These are phyloP conservation scores for Actias luna DNA, from an alignment of 2,888 invertebrate genomes.

Conservation along the genomic window DNA sequence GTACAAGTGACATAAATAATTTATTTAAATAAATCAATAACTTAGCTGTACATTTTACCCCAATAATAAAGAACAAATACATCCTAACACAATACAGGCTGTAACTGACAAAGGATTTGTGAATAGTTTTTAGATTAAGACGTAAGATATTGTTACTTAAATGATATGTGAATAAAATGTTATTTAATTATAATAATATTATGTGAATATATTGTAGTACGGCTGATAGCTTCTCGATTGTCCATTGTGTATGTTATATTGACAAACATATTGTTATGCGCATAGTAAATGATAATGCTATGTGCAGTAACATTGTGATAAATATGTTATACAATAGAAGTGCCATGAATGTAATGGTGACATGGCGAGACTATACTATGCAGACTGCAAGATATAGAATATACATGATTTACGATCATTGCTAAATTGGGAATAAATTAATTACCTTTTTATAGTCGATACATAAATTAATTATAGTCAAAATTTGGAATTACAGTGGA, in stretches of 20 bases:
- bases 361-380: conserved; percentile 13
- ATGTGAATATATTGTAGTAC: conserved; percentile 54
- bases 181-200: conserved; percentile 67
- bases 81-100: conserved; percentile 68
- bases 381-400: conserved; percentile 13
- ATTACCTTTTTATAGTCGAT: too few relatives aligned
- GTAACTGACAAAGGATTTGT: conserved; percentile 80
- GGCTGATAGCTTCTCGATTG: conserved; percentile 40
- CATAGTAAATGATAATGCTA: conserved; percentile 9
- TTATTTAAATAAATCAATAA: conserved; percentile 7
- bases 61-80: conserved; percentile 6
- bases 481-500: too few relatives aligned
- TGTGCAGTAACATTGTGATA: conserved; percentile 27
- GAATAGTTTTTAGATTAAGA: conserved; percentile 56
- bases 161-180: conserved; percentile 66
- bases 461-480: too few relatives aligned
- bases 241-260: conserved; percentile 11
- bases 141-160: conserved; percentile 75
- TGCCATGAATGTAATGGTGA: conserved; percentile 38
- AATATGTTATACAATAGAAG: conserved; percentile 23
- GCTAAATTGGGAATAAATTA: too few relatives aligned
- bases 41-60: conserved; percentile 9
- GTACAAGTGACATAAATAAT: conserved; percentile 10
- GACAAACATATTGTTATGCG: conserved; percentile 12
- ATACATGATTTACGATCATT: background rate